A percentile compares a stretch with the other conserved stretches of the same genome.
Conservation (phyloP, 2,113 vertebrate species). For the Apteryx owenii region DNA sequence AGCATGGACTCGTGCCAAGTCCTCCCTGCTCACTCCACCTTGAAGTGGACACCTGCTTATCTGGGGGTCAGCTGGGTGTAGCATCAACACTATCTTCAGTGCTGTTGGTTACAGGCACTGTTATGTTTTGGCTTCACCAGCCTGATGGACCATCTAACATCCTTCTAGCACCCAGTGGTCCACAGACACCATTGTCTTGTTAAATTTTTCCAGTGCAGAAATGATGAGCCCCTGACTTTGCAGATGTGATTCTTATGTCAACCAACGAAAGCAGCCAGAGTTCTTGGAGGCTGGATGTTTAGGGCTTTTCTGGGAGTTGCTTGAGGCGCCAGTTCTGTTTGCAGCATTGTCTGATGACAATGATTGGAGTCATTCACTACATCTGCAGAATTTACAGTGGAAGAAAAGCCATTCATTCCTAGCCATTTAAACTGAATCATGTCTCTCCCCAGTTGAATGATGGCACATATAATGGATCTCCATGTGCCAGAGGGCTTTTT, state of each 20-base stretch:
- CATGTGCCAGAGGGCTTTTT: background rate
- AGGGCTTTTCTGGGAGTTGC: background rate
- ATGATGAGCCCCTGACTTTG: background rate
- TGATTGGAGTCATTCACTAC: background rate
- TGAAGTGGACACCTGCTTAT: background rate
- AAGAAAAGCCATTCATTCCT: background rate
- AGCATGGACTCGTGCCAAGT: background rate
- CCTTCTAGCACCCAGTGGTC: background rate
- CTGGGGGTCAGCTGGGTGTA: background rate
- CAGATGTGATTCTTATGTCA: background rate
- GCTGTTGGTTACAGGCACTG: background rate
- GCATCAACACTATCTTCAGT: background rate
- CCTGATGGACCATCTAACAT: background rate
- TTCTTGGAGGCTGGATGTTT: background rate
- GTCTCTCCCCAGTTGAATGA: slow-evolving; percentile 19
- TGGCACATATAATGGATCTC: background rate
- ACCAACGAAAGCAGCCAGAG: background rate
- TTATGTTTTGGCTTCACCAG: background rate
- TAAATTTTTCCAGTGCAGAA: background rate
- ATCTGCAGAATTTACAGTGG: background rate
- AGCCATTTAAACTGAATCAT: background rate
- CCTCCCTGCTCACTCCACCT: background rate
- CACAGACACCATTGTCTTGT: background rate
- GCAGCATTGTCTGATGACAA: background rate
- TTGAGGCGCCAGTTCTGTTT: background rate